phyloP scores from a whole-genome alignment of 2,888 invertebrate species.

The Rhagonycha lutea region DNA sequence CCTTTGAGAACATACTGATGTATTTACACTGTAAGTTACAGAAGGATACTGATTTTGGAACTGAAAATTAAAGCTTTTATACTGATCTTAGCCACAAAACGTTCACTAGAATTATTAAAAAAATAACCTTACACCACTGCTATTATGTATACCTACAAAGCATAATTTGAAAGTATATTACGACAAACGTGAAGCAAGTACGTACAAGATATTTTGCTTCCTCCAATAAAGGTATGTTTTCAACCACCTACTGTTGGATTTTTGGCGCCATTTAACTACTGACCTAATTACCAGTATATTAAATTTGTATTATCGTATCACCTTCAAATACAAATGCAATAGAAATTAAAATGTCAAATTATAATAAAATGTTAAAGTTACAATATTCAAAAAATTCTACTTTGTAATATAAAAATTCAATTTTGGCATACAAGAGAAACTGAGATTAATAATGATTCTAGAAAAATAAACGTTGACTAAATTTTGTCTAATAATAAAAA shows the following conservation, averaged over 20 bases:
- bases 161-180: conserved; percentile 45
- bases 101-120: conserved; percentile 45
- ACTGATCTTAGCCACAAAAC: conserved; percentile 41
- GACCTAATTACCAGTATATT: conserved; percentile 22
- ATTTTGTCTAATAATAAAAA: no score
- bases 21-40: conserved; percentile 38
- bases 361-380: no score
- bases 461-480: no score
- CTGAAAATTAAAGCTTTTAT: conserved; percentile 41
- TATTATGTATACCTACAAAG: conserved; percentile 40
- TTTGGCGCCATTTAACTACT: conserved; percentile 39
- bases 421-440: no score
- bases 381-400: no score
- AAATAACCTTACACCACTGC: conserved; percentile 37
- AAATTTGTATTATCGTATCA: background rate
- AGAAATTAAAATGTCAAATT: background rate
- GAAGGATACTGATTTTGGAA: conserved; percentile 35
- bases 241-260: conserved; percentile 31
- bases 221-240: conserved; percentile 21
- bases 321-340: background rate
- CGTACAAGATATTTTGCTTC: conserved; percentile 34
- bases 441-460: no score
- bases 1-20: conserved; percentile 43
- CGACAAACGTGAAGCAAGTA: conserved; percentile 41
- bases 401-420: no score